phyloP scores from a whole-genome alignment of 2,888 invertebrate species.

The Rotaria macrura region DNA sequence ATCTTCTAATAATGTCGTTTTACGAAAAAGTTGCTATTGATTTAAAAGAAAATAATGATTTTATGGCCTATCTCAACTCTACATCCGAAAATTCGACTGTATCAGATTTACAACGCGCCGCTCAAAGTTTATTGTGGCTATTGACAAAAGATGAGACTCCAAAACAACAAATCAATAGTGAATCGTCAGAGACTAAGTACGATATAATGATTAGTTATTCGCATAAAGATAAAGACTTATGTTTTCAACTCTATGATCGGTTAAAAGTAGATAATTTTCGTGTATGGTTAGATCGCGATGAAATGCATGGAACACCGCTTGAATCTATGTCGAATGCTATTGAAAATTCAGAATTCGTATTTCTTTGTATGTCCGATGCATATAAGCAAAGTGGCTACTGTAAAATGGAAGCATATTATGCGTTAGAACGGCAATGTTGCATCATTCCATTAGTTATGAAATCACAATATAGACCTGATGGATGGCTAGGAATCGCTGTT shows the following conservation, averaged over 20 bases:
- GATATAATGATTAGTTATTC: slow-evolving; percentile 22
- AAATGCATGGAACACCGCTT: neutral
- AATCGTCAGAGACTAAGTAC: neutral
- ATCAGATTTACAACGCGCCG: neutral
- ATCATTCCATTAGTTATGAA: slow-evolving; percentile 9
- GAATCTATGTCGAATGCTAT: slow-evolving; percentile 12
- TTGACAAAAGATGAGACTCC: neutral
- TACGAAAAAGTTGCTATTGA: neutral
- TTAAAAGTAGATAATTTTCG: neutral
- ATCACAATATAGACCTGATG: slow-evolving; percentile 5
- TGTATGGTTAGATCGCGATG: slow-evolving; percentile 18
- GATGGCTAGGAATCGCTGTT: slow-evolving; percentile 10
- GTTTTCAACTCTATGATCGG: neutral
- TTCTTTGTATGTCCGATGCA: slow-evolving; percentile 12
- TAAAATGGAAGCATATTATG: slow-evolving; percentile 8
- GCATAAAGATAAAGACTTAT: neutral
- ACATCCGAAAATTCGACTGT: neutral
- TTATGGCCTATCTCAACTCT: neutral
- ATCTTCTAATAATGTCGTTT: neutral
- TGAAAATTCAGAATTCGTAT: neutral
- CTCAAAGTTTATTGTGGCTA: neutral
- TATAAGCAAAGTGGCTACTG: slow-evolving; percentile 21
- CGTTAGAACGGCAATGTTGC: neutral
- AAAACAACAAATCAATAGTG: neutral
- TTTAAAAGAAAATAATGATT: neutral